These are phyloP conservation scores for Lethrus apterus DNA, from an alignment of 1,140 invertebrate species.

Conservation along the genomic window DNA sequence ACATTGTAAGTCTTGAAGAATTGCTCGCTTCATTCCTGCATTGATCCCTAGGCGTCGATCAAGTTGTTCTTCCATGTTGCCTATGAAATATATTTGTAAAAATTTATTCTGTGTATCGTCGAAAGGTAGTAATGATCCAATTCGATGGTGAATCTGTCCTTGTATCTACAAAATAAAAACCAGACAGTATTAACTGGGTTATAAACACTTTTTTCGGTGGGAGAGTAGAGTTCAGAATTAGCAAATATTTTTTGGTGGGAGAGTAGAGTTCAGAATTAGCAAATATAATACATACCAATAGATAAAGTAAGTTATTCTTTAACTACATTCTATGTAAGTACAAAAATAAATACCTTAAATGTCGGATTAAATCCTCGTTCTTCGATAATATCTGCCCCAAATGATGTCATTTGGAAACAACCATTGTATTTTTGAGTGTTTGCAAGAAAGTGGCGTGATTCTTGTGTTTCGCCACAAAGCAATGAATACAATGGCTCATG, in stretches of 20 bases:
- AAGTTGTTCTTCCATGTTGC: slow-evolving; percentile 25
- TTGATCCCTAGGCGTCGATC: slow-evolving; percentile 1
- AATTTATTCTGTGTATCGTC: slow-evolving; percentile 30
- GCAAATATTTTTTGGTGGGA: no score
- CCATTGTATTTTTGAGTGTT: slow-evolving; percentile 37
- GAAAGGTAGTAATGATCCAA: slow-evolving; percentile 31
- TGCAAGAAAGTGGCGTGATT: no score
- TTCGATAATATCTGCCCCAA: slow-evolving; percentile 28
- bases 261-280: not conserved
- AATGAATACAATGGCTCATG: slow-evolving; percentile 32
- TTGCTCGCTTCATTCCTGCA: not conserved
- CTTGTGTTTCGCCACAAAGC: slow-evolving; percentile 35
- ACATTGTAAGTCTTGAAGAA: not conserved
- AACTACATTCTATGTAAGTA: slow-evolving; percentile 8
- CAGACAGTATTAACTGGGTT: not conserved
- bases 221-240: no score
- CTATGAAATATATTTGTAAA: slow-evolving; percentile 39
- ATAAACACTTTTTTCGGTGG: no score
- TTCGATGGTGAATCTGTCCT: slow-evolving; percentile 41
- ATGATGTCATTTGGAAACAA: slow-evolving; percentile 41
- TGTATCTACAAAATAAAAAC: slow-evolving; percentile 22
- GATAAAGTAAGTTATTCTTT: not conserved
- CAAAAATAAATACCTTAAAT: slow-evolving; percentile 24
- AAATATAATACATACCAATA: not conserved
- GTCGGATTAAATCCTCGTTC: slow-evolving; percentile 32